Evolutionary conservation across 2,888 invertebrate genomes (phyloP), one percentile per base, ranked within the genome.

Genomic region (Automeris io): DNA sequence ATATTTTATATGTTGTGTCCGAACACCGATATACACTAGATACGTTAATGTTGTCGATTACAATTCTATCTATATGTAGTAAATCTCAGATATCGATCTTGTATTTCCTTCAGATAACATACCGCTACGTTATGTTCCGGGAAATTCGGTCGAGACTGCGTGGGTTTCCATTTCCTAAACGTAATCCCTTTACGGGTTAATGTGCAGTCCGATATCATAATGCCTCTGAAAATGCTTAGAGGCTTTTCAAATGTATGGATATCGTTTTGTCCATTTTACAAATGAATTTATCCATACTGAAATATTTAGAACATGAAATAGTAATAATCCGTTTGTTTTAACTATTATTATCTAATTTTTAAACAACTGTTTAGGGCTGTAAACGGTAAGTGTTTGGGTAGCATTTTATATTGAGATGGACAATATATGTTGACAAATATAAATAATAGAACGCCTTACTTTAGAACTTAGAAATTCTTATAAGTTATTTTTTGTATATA

Each of bases 181-280:
- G 52, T 57, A 58, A 65, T 61, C 60, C 51, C 60, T 61, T 59
- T 48, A 57, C 51, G 49, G 57, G 61, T 63, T 65, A 63, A 62
- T 58, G 58, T 26, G 24, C 26, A 22, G 26, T 19, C 16, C 13
- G 12, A 39, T 39, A 34, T 21, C 38, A 38, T n/a, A 39, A 22
- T 21, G 34, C 29, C 26, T 23, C 26, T 34, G 34, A 39, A 39
- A 39, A 16, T 16, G 23, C 22, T 29, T 22, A 26, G 22, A 21
- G 16, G 13, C 34, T 39, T 39, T 39, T 26, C 33, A 9, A 34
- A 39, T 22, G 18, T 11, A 33, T 19, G 9, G 11, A 33, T 39
- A 26, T 29, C 26, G 13, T 29, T n/a, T 19, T 12, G 34, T 22
- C 11, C 19, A 21, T 34, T 29, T 13, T 36, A 16, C 22, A 13